Base-by-base conservation (phyloP, 53 echinoderm and acorn worm genomes). In the Echinometra lucunter region DNA sequence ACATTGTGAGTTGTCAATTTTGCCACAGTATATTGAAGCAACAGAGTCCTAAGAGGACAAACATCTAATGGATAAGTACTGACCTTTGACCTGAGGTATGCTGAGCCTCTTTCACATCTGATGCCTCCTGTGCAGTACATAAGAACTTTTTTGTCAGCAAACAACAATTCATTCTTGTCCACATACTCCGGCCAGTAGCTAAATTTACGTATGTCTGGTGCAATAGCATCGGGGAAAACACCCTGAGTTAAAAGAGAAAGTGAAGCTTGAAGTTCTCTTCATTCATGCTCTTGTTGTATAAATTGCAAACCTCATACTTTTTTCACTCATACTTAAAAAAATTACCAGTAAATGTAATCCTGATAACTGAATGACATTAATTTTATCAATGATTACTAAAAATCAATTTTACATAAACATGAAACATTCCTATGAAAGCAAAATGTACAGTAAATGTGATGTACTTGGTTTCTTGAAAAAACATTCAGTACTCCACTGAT, bases 111-210 rank as follows among this genome's bases (percentile, higher is more conserved):
- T 78, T 98, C 97, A 95, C 97, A 97, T 27, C 97, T 69, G 57
- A 97, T 97, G 23, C 97, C 98, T 15, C 98, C 98, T n/a, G 98
- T 98, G 95, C 98, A 98, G 94, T 98, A 98, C 98, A 98, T 98
- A 30, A 98, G 82, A 25, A 98, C 96, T 37, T 58, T 94, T 92
- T 97, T 98, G 82, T 98, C 96, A 82, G 89, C 92, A 94, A 97
- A 97, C 83, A 96, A 67, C 80, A 94, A 94, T 30, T 96, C 90
- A 92, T 97, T 97, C 95, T 95, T 95, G 82, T 97, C 97, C 47
- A 97, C 95, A 88, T 97, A 97, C 95, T 97, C 97, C 1, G 97
- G 97, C 97, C 97, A 97, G 90, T 97, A 97, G 93, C 97, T 97
- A 89, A 97, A 97, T 28, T 97, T 97, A 8, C 97, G 58, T 45